Conservation (phyloP, 1,140 invertebrate species). For the Trachymyrmex septentrionalis region DNA sequence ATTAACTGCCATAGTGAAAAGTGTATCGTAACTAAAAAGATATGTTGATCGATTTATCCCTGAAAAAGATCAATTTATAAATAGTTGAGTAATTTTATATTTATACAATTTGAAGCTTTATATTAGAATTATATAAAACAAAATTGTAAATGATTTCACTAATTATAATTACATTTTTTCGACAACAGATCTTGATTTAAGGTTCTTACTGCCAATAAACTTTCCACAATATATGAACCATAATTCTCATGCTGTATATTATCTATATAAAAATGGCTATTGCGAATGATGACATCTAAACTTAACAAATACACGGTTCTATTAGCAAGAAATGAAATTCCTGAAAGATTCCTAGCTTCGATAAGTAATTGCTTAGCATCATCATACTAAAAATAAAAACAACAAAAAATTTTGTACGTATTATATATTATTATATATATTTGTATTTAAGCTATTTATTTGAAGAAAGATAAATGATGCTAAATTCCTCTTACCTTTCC, state of each 20-base stretch:
- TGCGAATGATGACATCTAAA: slow-evolving; percentile 73
- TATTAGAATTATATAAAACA: not conserved
- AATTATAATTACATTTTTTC: slow-evolving; percentile 70
- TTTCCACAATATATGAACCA: slow-evolving; percentile 72
- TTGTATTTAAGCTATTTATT: not conserved
- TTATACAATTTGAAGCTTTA: slow-evolving; percentile 18
- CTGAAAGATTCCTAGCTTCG: slow-evolving; percentile 70
- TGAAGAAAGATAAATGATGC: too few relatives aligned
- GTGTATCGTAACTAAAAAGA: slow-evolving; percentile 73
- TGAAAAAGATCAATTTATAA: slow-evolving; percentile 17
- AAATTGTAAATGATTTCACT: not conserved
- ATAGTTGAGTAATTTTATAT: slow-evolving; percentile 1
- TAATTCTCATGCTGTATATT: slow-evolving; percentile 76
- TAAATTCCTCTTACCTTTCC: slow-evolving; percentile 67
- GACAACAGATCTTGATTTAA: slow-evolving; percentile 67
- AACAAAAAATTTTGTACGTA: not conserved
- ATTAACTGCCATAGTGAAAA: slow-evolving; percentile 72
- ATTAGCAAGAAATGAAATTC: slow-evolving; percentile 68
- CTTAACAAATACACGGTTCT: slow-evolving; percentile 73
- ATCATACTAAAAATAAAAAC: slow-evolving; percentile 63
- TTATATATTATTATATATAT: slow-evolving; percentile 25
- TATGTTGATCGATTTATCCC: slow-evolving; percentile 40
- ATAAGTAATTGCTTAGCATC: slow-evolving; percentile 77
- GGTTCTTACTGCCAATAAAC: slow-evolving; percentile 73
- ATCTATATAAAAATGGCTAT: slow-evolving; percentile 74